phyloP scores from a whole-genome alignment of 2,113 vertebrate species.

The Hyperopisus bebe region DNA sequence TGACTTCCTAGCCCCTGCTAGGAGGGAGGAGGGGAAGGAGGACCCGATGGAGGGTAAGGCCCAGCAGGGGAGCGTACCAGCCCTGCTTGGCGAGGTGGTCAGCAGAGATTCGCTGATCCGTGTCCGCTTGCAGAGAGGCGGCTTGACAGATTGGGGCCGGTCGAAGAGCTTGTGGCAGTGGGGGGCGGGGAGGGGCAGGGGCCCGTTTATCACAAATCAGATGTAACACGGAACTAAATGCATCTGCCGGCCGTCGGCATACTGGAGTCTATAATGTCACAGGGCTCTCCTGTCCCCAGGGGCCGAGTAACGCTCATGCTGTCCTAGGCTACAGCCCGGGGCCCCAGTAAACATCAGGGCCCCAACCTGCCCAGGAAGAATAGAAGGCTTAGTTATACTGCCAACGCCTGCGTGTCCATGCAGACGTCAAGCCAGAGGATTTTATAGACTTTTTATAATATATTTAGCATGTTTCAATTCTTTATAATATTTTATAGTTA shows the following conservation, averaged over 20 bases:
- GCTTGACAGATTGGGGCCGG: slow-evolving; percentile 3
- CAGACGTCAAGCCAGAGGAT: neutral
- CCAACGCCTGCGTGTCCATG: neutral
- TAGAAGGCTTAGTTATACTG: neutral
- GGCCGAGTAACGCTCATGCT: no score
- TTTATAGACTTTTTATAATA: neutral
- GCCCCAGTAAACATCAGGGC: neutral
- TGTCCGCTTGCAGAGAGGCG: neutral
- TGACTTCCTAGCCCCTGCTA: neutral
- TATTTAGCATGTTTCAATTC: neutral
- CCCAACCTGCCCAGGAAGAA: neutral
- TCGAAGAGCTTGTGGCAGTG: neutral
- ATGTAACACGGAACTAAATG: neutral
- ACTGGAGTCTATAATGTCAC: neutral
- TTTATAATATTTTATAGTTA: neutral
- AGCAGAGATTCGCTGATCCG: neutral
- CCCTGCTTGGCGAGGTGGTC: neutral
- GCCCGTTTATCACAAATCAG: neutral
- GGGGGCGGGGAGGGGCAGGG: neutral
- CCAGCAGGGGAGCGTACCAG: neutral
- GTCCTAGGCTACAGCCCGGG: neutral
- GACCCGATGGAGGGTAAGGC: neutral
- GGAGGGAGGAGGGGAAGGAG: neutral
- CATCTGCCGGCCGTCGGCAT: neutral
- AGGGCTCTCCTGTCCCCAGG: neutral